Conservation (phyloP, 2,888 invertebrate genomes). For the Proisotoma minuta region DNA sequence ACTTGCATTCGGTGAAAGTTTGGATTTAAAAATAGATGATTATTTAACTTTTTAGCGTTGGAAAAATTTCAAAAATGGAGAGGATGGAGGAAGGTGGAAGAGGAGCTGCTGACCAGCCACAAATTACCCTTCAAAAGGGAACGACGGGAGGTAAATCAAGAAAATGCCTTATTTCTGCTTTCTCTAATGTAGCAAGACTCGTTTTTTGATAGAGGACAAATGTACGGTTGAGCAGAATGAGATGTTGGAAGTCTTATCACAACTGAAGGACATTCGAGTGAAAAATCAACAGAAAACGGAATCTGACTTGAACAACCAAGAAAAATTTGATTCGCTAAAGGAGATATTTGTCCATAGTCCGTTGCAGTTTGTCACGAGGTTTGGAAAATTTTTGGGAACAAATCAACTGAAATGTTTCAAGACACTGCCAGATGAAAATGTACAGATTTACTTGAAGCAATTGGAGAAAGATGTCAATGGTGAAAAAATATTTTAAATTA, state of each 20-base stretch:
- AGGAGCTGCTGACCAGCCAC: no score
- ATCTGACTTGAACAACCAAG: conserved; percentile 63
- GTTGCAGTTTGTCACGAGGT: conserved; percentile 68
- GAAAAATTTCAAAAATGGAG: no score
- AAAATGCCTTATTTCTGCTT: no score
- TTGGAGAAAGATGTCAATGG: conserved; percentile 51
- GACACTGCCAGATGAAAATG: conserved; percentile 52
- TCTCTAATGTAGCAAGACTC: no score
- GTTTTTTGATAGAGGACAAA: no score
- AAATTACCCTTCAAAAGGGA: no score
- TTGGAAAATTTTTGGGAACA: conserved; percentile 64
- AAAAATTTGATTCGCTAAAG: conserved; percentile 66
- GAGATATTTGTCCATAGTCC: conserved; percentile 63
- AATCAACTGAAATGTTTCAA: conserved; percentile 69
- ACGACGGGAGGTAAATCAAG: no score
- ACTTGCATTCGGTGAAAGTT: no score
- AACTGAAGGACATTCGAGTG: conserved; percentile 50
- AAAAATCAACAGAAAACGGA: conserved; percentile 79
- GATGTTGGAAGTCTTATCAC: conserved; percentile 40
- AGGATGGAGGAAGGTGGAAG: no score
- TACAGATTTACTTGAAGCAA: conserved; percentile 62
- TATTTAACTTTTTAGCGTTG: no score
- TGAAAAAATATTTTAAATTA: conserved; percentile 1
- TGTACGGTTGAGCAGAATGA: conserved; percentile 13
- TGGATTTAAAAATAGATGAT: no score